Evolutionary conservation across 2,888 invertebrate species (phyloP), one percentile per base, ranked within the genome.

Genomic region (Ichneumoninae sp.): DNA sequence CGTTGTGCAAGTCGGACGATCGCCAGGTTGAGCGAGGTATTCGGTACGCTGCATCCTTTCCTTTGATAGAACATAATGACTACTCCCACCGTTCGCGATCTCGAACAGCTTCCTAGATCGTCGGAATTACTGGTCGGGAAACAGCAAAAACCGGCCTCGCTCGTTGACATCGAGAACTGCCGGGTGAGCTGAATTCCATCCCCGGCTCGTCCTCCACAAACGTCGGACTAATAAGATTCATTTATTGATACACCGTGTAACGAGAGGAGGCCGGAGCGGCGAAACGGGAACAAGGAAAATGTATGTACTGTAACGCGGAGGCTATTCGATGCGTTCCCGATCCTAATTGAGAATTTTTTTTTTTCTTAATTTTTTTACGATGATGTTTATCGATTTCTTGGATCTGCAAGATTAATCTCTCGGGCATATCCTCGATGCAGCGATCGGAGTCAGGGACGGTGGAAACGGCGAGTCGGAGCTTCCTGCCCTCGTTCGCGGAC

Each of bases 1-100:
- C 50, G 33, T 66, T 75, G 74, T 47, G 30, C 66, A 54, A 54
- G 62, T n/a, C 47, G 62, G 30, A 52, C 78, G 77, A 81, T 84
- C 70, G 47, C 65, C 54, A 78, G 62, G n/a, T 78, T 50, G 76
- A 71, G 69, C 65, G 66, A 77, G 71, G 77, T 40, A 78, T 78
- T 71, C 72, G 54, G 36, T 60, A 47, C 70, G 62, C 60, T 66
- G 77, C 81, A 75, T 84, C 84, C 84, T 74, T 74, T 65, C 52
- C 83, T 84, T 84, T 81, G 65, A 84, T 78, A 66, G 3, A 74
- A 81, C 74, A 74, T 81, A 81, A 84, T 66, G 66, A 78, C 78
- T 81, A 81, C 84, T 81, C 78, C 80, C 72, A 44, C 80, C 47
- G 65, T 40, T 65, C 40, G 26, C 4, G 44, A 30, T 30, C 19